These are phyloP conservation scores for Pentalonia nigronervosa DNA, from an alignment of 1,140 invertebrate species.

Conservation along the genomic window DNA sequence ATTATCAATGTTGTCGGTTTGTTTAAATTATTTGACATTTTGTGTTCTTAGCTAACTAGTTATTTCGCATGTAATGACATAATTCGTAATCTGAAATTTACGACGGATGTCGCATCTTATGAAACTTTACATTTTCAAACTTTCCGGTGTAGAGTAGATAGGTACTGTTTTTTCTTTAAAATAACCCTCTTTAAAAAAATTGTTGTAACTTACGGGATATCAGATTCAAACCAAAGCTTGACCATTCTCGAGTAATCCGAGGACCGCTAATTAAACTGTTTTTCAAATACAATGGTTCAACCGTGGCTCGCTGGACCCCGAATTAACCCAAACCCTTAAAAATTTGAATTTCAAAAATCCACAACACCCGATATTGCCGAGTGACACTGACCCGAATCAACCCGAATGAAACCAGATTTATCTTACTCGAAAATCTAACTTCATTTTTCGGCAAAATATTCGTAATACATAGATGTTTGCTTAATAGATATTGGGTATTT, in stretches of 20 bases:
- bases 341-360: neutral
- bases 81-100: neutral
- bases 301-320: neutral
- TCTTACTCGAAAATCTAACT: neutral
- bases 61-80: neutral
- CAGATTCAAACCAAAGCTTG: neutral
- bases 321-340: neutral
- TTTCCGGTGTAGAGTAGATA: neutral
- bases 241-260: neutral
- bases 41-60: neutral
- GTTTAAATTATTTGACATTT: neutral
- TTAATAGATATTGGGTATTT: neutral
- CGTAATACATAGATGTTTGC: neutral
- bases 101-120: neutral
- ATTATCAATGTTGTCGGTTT: neutral
- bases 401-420: neutral
- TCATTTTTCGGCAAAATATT: neutral
- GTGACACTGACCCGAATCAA: neutral
- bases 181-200: neutral
- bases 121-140: neutral
- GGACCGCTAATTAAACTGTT: neutral
- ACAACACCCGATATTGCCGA: neutral
- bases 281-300: neutral
- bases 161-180: too few relatives aligned
- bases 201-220: neutral